phyloP scores from a whole-genome alignment of 1,140 invertebrate species.

The Branchinecta lindahli region DNA sequence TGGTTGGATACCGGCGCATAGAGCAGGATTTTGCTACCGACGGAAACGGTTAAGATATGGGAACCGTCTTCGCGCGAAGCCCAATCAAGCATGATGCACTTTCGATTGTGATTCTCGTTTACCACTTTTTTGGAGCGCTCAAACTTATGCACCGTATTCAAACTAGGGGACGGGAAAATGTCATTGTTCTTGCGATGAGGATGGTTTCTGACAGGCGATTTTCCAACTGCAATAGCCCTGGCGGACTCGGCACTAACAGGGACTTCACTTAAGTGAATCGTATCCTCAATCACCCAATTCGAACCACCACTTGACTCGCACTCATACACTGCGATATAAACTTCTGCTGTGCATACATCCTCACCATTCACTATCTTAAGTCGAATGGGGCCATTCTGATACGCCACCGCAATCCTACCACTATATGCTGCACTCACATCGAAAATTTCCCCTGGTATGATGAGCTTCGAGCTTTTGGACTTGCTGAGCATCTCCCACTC shows the following conservation, averaged over 20 bases:
- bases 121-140: conserved; percentile 24
- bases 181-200: not conserved
- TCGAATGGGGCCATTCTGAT: conserved; percentile 48
- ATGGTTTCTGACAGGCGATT: not conserved
- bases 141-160: not conserved
- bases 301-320: conserved; percentile 92
- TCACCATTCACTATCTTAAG: conserved; percentile 12
- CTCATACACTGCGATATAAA: conserved; percentile 87
- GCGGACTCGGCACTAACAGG: conserved; percentile 25
- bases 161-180: not conserved
- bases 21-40: conserved; percentile 75
- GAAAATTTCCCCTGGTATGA: conserved; percentile 39
- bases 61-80: conserved; percentile 97
- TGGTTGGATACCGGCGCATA: conserved; percentile 57
- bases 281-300: conserved; percentile 99
- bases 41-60: conserved; percentile 89
- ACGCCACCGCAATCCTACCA: conserved; percentile 88
- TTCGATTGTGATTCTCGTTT: conserved; percentile 33
- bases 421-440: conserved; percentile 94
- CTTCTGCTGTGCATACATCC: conserved; percentile 17
- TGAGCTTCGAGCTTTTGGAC: conserved; percentile 47
- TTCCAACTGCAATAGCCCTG: not conserved
- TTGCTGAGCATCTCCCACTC: conserved; percentile 81
- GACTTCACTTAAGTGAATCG: conserved; percentile 74
- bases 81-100: conserved; percentile 82